Base-by-base conservation (phyloP, 1,140 invertebrate species). In the Atta cephalotes region DNA sequence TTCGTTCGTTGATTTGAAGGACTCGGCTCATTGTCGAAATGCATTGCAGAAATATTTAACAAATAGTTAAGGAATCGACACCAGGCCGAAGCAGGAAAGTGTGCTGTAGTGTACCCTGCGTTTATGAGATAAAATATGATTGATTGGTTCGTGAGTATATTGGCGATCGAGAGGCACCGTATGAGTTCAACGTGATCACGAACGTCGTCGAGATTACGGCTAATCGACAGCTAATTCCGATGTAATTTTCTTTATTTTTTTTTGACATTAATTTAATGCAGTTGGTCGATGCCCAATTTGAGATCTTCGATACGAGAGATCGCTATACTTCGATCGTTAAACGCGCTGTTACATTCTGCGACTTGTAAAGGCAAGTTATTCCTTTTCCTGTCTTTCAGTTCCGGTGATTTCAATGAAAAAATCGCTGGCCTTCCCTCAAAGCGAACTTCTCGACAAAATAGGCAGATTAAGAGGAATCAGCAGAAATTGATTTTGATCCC, bases 111-210 rank as follows among this genome's bases (percentile, higher is more conserved):
- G 35, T 35, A 72, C 70, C 16, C 63, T 72, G 78, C 74, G 70
- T 62, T 71, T 58, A 51, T 62, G 76, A 89, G 87, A 80, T 89
- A 86, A 89, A 82, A 76, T 74, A 51, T 49, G 58, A 25, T 56
- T 45, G 74, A 85, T 87, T 85, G 76, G 45, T 70, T 86, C 74
- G n/a, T 66, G 86, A 87, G 70, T 71, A 56, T 72, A 82, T 79
- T 77, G 56, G 39, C 56, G 71, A 60, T 71, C 76, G 45, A 84
- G 77, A 90, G 89, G 89, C 89, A 90, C 88, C 89, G 71, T 87
- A 78, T 76, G 70, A 89, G 45, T 71, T 76, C 31, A 58, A 90
- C 85, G 58, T 87, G 80, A 87, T 87, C 53, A 60, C 70, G 56
- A 79, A 81, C 77, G 56, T 86, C 28, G 65, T 68, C 35, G 56